These are phyloP conservation scores for Metellina segmentata DNA, from an alignment of 2,888 invertebrate genomes.

Conservation along the genomic window DNA sequence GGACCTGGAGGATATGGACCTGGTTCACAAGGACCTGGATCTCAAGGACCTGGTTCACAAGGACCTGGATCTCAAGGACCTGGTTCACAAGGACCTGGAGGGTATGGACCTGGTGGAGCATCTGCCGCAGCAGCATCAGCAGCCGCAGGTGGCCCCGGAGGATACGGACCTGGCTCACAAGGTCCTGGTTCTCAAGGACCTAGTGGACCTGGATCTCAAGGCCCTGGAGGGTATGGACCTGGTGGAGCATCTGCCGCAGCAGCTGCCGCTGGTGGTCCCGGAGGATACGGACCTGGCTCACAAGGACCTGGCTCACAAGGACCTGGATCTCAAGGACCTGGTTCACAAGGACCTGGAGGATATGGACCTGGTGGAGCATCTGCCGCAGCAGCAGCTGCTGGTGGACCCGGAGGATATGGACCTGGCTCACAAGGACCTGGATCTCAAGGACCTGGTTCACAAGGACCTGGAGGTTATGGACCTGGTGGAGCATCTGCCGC, in stretches of 20 bases:
- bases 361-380: background rate
- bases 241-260: conserved; percentile 15
- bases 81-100: background rate
- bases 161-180: too few relatives aligned
- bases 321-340: background rate
- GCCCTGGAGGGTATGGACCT: too few relatives aligned
- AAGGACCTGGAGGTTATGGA: background rate
- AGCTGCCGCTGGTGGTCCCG: background rate
- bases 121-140: conserved; percentile 2
- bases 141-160: background rate
- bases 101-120: background rate
- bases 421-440: background rate
- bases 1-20: too few relatives aligned
- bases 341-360: too few relatives aligned
- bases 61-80: too few relatives aligned
- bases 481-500: background rate
- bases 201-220: background rate
- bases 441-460: background rate
- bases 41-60: too few relatives aligned
- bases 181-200: background rate
- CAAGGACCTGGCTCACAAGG: background rate
- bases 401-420: background rate
- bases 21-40: background rate
- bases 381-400: background rate
- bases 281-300: background rate